Base-by-base conservation (phyloP, 2,888 invertebrate genomes). In the Barypeithes pellucidus region DNA sequence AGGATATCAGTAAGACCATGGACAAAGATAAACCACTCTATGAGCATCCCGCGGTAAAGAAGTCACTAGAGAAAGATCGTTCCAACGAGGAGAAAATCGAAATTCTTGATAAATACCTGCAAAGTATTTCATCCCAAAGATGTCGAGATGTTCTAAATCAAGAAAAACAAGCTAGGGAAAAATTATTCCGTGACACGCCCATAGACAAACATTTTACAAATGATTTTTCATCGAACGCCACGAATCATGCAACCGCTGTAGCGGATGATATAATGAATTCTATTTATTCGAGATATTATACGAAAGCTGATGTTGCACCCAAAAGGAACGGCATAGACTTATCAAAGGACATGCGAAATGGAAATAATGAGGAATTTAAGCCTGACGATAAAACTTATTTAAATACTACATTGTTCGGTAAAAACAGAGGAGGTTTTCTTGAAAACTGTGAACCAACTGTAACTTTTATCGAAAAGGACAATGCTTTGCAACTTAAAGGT, bases 221-320 rank as follows among this genome's bases (percentile, higher is more conserved):
- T 2, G 67, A 71, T 33, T 77, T 73, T 63, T 60, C 14, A 47
- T 11, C 29, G 4, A 22, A 73, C 33, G 67, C 77, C 5, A 18
- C 62, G 3, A 80, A 79, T 67, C 75, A 79, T 69, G 80, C 82
- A 8, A 79, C 79, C 52, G 77, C 79, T 14, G 77, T 81, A 36
- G 83, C 82, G 12, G 82, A 82, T 59, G 81, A 82, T 65, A 83
- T 83, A 16, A 80, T 83, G 77, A 78, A 79, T 47, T 81, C 83
- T 4, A 82, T 82, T 63, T 81, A 80, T 76, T 74, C 73, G 8
- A 77, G 78, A 63, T 76, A 79, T 69, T 79, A 79, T 54, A 76
- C 77, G 57, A 80, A 76, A 61, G 68, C 65, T 57, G 68, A 75
- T 43, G 52, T 33, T 41, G 2, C 5, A n/a, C 54, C 33, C 16